Percentiles rank a stretch among this genome's conserved stretches.
phyloP scores from a whole-genome alignment of 2,113 vertebrate species.

The Cyprinodon tularosa region DNA sequence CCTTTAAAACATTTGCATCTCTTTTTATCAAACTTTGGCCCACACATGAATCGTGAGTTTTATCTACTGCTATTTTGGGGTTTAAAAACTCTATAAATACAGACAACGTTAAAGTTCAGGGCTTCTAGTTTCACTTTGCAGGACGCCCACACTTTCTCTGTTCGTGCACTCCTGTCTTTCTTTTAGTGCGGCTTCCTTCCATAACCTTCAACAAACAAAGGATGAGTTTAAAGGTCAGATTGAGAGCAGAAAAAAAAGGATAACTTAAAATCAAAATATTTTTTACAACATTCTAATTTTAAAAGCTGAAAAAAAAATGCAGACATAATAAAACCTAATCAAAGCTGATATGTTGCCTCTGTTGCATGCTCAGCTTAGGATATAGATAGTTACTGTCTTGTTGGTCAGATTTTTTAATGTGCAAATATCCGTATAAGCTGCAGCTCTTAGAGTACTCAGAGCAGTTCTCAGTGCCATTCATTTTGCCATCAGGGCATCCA shows the following conservation, averaged over 20 bases:
- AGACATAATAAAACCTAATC: background rate
- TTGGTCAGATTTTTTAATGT: background rate
- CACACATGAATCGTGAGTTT: background rate
- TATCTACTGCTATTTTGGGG: slow-evolving; percentile 20
- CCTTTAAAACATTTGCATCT: background rate
- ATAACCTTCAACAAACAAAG: slow-evolving; percentile 1
- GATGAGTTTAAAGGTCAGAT: slow-evolving; percentile 7
- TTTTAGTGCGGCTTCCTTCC: slow-evolving; percentile 12
- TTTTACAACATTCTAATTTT: background rate
- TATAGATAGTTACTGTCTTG: background rate
- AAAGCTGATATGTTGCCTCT: background rate
- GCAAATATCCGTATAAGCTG: background rate
- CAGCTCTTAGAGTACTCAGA: background rate
- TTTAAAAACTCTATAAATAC: slow-evolving; percentile 7
- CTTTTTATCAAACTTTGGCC: background rate
- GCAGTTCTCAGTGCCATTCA: slow-evolving; percentile 34
- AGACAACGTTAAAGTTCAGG: slow-evolving; percentile 27
- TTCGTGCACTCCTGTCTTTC: slow-evolving; percentile 1
- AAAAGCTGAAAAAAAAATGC: background rate
- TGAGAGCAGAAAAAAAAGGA: background rate
- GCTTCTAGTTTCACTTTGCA: slow-evolving; percentile 21
- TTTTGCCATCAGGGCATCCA: slow-evolving; percentile 42
- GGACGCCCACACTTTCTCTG: slow-evolving; percentile 40
- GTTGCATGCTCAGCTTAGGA: background rate
- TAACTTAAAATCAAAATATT: background rate